Percentiles rank a stretch among this genome's conserved stretches.
These are phyloP conservation scores for Clivina fossor DNA, from an alignment of 2,888 invertebrate species.

Conservation along the genomic window DNA sequence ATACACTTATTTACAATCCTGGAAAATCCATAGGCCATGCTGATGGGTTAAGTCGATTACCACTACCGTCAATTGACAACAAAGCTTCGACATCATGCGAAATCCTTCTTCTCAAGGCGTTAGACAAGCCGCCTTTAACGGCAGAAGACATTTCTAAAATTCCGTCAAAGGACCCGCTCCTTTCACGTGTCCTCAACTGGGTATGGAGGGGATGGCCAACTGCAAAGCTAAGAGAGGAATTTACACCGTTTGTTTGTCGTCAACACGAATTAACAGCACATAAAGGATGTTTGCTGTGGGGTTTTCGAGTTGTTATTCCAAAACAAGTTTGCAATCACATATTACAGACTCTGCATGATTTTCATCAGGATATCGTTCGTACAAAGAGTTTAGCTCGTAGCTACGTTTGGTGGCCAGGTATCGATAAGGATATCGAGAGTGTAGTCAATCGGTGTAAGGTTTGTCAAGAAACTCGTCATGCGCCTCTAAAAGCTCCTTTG, in stretches of 20 bases:
- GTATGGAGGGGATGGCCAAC: constrained; percentile 23
- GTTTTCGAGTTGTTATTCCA: constrained; percentile 38
- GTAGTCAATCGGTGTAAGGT: constrained; percentile 28
- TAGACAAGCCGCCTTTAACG: constrained; percentile 16
- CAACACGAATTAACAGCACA: constrained; percentile 34
- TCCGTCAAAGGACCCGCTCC: constrained; percentile 8
- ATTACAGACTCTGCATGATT: constrained; percentile 31
- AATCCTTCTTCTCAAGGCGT: constrained; percentile 7
- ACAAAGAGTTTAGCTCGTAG: constrained; percentile 5
- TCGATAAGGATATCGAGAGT: constrained; percentile 28
- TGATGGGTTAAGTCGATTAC: constrained; percentile 29
- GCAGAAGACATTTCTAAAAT: constrained; percentile 32
- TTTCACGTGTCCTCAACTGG: constrained; percentile 23
- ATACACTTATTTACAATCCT: constrained; percentile 15
- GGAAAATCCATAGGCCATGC: constrained; percentile 20
- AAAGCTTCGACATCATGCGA: background rate
- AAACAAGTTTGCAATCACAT: constrained; percentile 20
- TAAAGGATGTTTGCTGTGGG: constrained; percentile 37
- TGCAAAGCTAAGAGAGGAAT: background rate
- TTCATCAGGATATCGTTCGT: constrained; percentile 27
- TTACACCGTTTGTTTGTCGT: constrained; percentile 14
- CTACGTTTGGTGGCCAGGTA: constrained; percentile 18
- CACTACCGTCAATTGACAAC: background rate
- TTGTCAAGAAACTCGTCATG: constrained; percentile 27
- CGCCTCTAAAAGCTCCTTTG: constrained; percentile 29